These are phyloP conservation scores for Macrophya alboannulata DNA, from an alignment of 2,888 invertebrate species.

Conservation along the genomic window DNA sequence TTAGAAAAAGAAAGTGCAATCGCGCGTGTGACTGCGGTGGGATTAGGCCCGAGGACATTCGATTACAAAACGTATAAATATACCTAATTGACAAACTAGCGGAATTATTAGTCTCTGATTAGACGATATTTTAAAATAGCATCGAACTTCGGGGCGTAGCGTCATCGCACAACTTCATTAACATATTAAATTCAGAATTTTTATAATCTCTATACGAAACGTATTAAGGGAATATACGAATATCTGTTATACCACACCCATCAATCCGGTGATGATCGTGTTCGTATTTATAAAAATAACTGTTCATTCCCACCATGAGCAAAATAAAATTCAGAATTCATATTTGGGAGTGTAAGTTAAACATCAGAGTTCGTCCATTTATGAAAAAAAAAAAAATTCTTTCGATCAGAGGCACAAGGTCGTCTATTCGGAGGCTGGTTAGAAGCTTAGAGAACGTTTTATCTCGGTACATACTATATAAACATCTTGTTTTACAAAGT, in stretches of 20 bases:
- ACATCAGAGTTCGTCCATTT: too few species aligned
- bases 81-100: background rate
- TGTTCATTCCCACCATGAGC: too few species aligned
- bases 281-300: too few species aligned
- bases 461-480: background rate
- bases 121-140: background rate
- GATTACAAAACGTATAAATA: background rate
- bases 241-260: too few species aligned
- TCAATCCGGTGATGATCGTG: too few species aligned
- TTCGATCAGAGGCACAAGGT: slow-evolving; percentile 24
- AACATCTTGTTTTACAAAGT: slow-evolving; percentile 25
- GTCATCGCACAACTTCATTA: background rate
- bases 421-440: background rate
- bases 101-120: background rate
- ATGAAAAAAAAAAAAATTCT: background rate
- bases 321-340: too few species aligned
- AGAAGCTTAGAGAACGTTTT: background rate
- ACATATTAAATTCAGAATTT: slow-evolving; percentile 10
- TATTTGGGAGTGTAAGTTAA: too few species aligned
- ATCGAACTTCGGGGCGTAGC: background rate
- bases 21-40: background rate
- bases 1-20: background rate
- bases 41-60: slow-evolving; percentile 26
- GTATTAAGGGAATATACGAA: too few species aligned
- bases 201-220: too few species aligned